These are phyloP conservation scores for Corythoichthys intestinalis DNA, from an alignment of 2,113 vertebrate species.

Conservation along the genomic window DNA sequence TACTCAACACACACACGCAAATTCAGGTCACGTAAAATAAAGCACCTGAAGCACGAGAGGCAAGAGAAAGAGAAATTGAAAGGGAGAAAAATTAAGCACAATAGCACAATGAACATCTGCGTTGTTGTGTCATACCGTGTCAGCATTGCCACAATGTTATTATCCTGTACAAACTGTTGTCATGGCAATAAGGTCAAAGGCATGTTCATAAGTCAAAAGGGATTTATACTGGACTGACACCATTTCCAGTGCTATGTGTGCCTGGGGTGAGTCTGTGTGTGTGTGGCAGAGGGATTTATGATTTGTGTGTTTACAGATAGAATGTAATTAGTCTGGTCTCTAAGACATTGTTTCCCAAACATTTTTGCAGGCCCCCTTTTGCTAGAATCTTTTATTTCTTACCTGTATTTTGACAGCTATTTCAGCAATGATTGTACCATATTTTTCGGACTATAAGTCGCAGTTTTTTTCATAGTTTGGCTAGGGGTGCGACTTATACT, in stretches of 20 bases:
- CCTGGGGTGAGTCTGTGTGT: constrained; percentile 34
- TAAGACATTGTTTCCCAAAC: neutral
- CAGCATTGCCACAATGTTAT: constrained; percentile 54
- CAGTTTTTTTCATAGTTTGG: no score
- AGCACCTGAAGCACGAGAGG: neutral
- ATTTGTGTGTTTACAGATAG: neutral
- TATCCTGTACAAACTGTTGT: constrained; percentile 56
- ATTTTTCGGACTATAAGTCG: no score
- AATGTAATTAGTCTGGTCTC: neutral
- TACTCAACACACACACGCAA: constrained; percentile 13
- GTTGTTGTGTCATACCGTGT: constrained; percentile 64
- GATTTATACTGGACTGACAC: constrained; percentile 68
- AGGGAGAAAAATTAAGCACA: constrained; percentile 12
- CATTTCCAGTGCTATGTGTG: constrained; percentile 53
- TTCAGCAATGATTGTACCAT: no score
- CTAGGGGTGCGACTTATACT: no score
- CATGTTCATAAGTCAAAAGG: constrained; percentile 66
- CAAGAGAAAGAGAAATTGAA: neutral
- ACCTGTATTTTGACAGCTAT: no score
- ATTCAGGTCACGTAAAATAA: constrained; percentile 23
- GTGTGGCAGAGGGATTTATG: constrained; percentile 11
- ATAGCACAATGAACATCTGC: constrained; percentile 26
- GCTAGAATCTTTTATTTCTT: neutral
- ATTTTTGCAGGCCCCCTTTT: neutral
- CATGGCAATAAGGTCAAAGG: constrained; percentile 68